Base-by-base conservation (phyloP, 2,113 vertebrate species). In the Scatophagus argus region DNA sequence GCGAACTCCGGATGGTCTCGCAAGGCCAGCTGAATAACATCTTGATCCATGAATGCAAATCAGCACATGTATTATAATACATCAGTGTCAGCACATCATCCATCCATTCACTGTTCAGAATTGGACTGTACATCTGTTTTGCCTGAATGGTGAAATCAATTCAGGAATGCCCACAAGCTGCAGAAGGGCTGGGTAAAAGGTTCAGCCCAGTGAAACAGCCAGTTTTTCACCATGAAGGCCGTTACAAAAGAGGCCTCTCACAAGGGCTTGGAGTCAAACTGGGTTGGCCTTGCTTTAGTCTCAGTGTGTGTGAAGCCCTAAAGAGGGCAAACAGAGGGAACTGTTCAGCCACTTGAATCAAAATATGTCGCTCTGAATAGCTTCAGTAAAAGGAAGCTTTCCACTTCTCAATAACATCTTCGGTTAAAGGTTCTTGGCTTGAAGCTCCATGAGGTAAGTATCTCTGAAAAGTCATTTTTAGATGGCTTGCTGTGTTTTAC, bases 231-330 rank as follows among this genome's bases (percentile, higher is more conserved):
- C 77, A 79, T 82, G 49, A 58, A 78, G 81, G 66, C 61, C 19
- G 72, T 82, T 68, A 91, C 81, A 89, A 89, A 87, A 82, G 83
- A 91, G 75, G 81, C 77, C 75, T 88, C 86, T 88, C 73, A 79
- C 77, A 69, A 41, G 63, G 25, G 67, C 76, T 79, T 19, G 46
- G 68, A 89, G 87, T 86, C 81, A 87, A 80, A 90, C 87, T 51
- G 78, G 82, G 80, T 25, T 17, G 65, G 72, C 69, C 66, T 55
- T 13, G 46, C 75, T 74, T 62, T 60, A 54, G 68, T 71, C 84
- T 41, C 6, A 29, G 56, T 47, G 59, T 55, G 63, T 66, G 77
- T 70, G 80, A 62, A 81, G 74, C 60, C 63, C 51, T 71, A 43
- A 68, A 85, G 60, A 86, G 82, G 63, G 38, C 29, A 34, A 87